Evolutionary conservation across 2,113 vertebrate genomes (phyloP).

Genomic region (human): GRCh38 chr7:73301001-73301500

Average conservation of each 20-base stretch:
- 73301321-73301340: neutral
- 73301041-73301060: slow-evolving; percentile 54
- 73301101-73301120: slow-evolving; percentile 87
- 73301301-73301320: neutral
- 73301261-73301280: neutral
- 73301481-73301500: neutral
- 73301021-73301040: neutral
- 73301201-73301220: slow-evolving; percentile 45
- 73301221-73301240: slow-evolving; percentile 68
- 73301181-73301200: neutral
- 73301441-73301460: slow-evolving; percentile 71
- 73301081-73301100: slow-evolving; percentile 95
- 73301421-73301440: slow-evolving; percentile 84
- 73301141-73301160: slow-evolving; percentile 95
- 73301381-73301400: slow-evolving; percentile 88
- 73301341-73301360: neutral
- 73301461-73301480: neutral
- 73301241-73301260: neutral
- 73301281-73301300: neutral
- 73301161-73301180: slow-evolving; percentile 75
- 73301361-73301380: slow-evolving; percentile 41
- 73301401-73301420: slow-evolving; percentile 79
- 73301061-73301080: slow-evolving; percentile 86
- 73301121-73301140: slow-evolving; percentile 94
- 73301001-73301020: neutral